Evolutionary conservation across 2,797 vertebrate species (phyloP), one percentile per base, ranked within the genome.

Genomic region (Enteromius paludinosus): DNA sequence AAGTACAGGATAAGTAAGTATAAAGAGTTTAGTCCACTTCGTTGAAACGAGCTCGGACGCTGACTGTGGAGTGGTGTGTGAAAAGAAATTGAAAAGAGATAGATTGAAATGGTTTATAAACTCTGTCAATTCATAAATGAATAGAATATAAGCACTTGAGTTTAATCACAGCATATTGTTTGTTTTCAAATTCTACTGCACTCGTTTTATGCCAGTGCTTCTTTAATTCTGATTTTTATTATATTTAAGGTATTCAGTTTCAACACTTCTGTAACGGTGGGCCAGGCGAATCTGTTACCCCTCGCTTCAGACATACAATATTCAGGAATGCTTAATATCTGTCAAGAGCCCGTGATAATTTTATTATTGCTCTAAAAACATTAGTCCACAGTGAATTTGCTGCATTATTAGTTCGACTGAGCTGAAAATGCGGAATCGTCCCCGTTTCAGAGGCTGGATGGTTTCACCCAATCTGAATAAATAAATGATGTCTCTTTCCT

Each of bases 401-500:
- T 85, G 73, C 83, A 86, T 87, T 87, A 88, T 86, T 88, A 87
- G 86, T 86, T 84, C 77, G 86, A 85, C 81, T 79, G 81, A 84
- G 76, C 82, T 82, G 82, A 88, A 88, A 88, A 87, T 84, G 79
- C 70, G 68, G 79, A 87, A 88, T 72, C 82, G 49, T 66, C 72
- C 69, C 82, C 61, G 81, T 89, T 85, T 89, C 77, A 86, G 83
- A 81, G 84, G 66, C 45, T 83, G 73, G 45, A 72, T 64, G 75
- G 62, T 75, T 81, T 82, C 86, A 85, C 85, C 77, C 86, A 75
- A 85, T 87, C 81, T 81, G 74, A 86, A 90, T 91, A 83, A 91
- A 91, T 90, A 90, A 91, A 91, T 91, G 82, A 91, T 89, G 83
- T 79, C 54, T 61, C 83, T 81, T 72, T 78, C 65, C 88, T 89